These are phyloP conservation scores for Arizona elegans DNA, from an alignment of 2,113 vertebrate genomes.

Conservation along the genomic window DNA sequence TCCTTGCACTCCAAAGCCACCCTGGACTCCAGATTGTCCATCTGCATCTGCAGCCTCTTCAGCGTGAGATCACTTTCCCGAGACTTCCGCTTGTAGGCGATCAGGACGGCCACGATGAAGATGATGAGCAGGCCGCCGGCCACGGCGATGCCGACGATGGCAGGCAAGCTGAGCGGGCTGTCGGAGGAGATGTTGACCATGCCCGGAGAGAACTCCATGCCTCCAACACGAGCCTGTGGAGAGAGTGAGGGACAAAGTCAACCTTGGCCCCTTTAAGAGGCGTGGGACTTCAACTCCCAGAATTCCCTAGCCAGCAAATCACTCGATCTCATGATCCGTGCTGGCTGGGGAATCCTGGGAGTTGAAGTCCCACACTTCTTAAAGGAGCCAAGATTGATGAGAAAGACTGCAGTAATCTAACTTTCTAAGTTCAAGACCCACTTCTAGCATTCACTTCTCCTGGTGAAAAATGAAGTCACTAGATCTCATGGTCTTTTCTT, in stretches of 20 bases:
- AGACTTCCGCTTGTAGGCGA: slow-evolving; percentile 97
- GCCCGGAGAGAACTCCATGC: slow-evolving; percentile 93
- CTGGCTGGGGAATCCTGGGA: background rate
- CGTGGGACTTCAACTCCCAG: background rate
- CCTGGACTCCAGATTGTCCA: slow-evolving; percentile 99
- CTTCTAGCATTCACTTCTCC: background rate
- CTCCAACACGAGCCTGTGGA: slow-evolving; percentile 88
- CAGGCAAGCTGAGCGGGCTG: slow-evolving; percentile 93
- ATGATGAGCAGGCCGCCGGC: slow-evolving; percentile 92
- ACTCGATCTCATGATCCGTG: background rate
- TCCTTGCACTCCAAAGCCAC: slow-evolving; percentile 98
- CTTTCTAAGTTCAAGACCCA: background rate
- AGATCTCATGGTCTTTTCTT: background rate
- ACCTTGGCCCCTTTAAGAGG: background rate
- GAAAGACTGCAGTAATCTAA: background rate
- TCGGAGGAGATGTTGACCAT: slow-evolving; percentile 96
- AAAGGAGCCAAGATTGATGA: background rate
- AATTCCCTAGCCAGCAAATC: background rate
- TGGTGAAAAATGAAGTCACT: background rate
- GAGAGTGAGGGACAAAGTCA: background rate
- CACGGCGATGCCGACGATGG: slow-evolving; percentile 93
- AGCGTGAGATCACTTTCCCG: slow-evolving; percentile 94
- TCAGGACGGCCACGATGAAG: slow-evolving; percentile 94
- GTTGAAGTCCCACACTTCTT: background rate
- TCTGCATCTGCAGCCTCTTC: slow-evolving; percentile 98